These are phyloP conservation scores for Atta cephalotes DNA, from an alignment of 1,140 invertebrate species.

Conservation along the genomic window DNA sequence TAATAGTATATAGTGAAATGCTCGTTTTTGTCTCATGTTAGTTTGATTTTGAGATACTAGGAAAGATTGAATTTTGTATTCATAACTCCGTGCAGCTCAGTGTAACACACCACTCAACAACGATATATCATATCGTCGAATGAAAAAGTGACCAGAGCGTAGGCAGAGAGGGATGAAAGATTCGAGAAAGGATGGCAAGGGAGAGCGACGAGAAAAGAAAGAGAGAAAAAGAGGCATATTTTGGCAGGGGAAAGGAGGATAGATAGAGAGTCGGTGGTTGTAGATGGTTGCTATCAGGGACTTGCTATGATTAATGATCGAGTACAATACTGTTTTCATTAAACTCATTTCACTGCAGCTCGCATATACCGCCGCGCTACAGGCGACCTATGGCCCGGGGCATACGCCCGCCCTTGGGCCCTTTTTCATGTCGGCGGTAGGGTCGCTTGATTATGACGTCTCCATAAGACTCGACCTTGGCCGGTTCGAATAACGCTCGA, in stretches of 20 bases:
- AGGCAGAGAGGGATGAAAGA: constrained; percentile 71
- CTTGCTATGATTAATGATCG: constrained; percentile 85
- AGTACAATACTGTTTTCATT: constrained; percentile 86
- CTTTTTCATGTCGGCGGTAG: constrained; percentile 72
- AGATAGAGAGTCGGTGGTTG: constrained; percentile 76
- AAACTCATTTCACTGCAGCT: constrained; percentile 85
- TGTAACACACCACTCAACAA: constrained; percentile 80
- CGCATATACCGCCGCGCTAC: constrained; percentile 74
- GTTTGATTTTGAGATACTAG: constrained; percentile 43
- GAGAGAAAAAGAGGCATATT: constrained; percentile 45
- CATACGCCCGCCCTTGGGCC: constrained; percentile 76
- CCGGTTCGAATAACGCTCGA: constrained; percentile 60
- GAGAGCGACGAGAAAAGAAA: constrained; percentile 44
- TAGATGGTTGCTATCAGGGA: constrained; percentile 84
- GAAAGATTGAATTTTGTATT: constrained; percentile 77
- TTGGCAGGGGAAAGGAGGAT: constrained; percentile 23
- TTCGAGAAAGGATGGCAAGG: constrained; percentile 48
- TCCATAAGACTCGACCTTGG: constrained; percentile 79
- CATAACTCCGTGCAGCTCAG: constrained; percentile 77
- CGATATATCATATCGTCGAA: constrained; percentile 80
- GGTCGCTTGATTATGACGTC: constrained; percentile 84
- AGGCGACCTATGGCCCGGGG: constrained; percentile 73
- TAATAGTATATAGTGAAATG: not conserved
- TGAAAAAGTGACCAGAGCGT: constrained; percentile 74
- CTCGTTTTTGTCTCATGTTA: constrained; percentile 48